phyloP scores from a whole-genome alignment of 2,113 vertebrate genomes.

The Ovis canadensis region DNA sequence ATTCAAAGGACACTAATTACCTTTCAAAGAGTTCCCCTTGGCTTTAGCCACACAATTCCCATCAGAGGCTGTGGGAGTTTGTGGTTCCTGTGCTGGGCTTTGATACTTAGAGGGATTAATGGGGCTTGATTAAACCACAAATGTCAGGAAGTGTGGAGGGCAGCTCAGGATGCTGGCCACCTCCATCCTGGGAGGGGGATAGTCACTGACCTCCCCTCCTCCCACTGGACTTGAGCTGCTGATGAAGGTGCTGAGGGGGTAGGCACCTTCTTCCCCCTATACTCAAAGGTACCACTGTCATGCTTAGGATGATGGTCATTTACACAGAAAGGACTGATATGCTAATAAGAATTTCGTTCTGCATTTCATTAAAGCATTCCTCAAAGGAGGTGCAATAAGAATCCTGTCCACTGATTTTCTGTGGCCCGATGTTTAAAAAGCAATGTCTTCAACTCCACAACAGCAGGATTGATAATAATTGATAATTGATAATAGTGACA shows the following conservation, averaged over 20 bases:
- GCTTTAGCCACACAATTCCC: constrained; percentile 61
- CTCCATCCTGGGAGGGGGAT: neutral
- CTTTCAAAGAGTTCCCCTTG: constrained; percentile 71
- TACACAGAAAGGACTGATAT: neutral
- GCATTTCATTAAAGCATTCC: neutral
- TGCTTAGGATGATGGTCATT: neutral
- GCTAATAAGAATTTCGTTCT: neutral
- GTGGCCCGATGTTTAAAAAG: neutral
- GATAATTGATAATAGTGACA: neutral
- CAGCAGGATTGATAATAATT: neutral
- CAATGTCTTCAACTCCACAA: neutral
- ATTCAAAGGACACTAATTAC: constrained; percentile 76
- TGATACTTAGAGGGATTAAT: constrained; percentile 68
- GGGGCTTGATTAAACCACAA: constrained; percentile 69
- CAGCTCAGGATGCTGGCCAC: constrained; percentile 35
- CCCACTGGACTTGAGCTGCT: neutral
- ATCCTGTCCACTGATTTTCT: neutral
- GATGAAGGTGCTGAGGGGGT: neutral
- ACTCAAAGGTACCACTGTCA: neutral
- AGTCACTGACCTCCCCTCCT: neutral
- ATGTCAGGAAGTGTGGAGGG: constrained; percentile 66
- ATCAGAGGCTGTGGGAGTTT: constrained; percentile 65
- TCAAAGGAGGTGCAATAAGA: neutral
- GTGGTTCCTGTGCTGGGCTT: constrained; percentile 65
- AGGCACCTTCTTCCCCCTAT: neutral